Evolutionary conservation across 2,797 vertebrate genomes (phyloP).

Genomic region (Euphonia xanthogaster): DNA sequence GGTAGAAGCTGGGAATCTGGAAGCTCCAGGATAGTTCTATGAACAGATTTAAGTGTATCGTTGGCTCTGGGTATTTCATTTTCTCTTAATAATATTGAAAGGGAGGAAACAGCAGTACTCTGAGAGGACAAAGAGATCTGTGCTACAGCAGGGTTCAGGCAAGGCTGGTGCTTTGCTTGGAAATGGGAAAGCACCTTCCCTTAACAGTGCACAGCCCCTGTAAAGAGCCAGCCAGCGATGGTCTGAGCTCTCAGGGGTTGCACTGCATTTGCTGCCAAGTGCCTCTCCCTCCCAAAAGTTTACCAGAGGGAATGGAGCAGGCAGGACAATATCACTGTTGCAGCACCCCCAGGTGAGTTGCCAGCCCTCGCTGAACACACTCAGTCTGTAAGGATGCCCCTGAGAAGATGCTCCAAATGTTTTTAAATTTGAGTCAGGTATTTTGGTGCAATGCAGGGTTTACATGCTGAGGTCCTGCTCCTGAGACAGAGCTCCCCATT

Average conservation of each 20-base stretch:
- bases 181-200: background rate
- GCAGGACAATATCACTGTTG: background rate
- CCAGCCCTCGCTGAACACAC: background rate
- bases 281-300: background rate
- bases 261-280: background rate
- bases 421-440: background rate
- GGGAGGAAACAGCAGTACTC: background rate
- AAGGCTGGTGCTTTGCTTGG: background rate
- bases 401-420: background rate
- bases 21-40: background rate
- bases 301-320: background rate
- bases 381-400: background rate
- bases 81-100: background rate
- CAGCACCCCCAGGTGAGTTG: background rate
- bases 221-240: background rate
- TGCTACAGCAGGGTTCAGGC: background rate
- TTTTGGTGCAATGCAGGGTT: background rate
- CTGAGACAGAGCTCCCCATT: background rate
- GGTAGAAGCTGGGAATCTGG: background rate
- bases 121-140: background rate
- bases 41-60: background rate
- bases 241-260: background rate
- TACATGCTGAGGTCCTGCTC: background rate
- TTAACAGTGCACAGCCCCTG: background rate
- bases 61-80: background rate